Evolutionary conservation across 2,797 vertebrate species (phyloP).

Genomic region (Clarias pachynema): DNA sequence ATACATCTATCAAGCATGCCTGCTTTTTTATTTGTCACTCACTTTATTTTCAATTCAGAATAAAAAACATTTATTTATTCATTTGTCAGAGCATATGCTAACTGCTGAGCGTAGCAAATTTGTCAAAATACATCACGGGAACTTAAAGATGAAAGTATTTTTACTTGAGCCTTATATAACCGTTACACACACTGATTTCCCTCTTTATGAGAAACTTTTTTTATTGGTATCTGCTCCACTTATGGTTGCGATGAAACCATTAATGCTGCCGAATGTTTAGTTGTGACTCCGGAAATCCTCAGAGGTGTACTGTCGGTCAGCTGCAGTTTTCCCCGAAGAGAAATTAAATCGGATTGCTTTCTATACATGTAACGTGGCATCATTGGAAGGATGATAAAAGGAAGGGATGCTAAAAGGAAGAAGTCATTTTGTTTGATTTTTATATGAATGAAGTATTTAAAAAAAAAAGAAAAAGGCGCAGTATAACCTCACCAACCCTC

Average conservation of each 20-base stretch:
- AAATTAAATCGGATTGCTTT: slow-evolving; percentile 15
- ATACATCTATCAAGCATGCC: slow-evolving; percentile 1
- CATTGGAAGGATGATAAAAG: neutral
- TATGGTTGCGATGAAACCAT: slow-evolving; percentile 19
- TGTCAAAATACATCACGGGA: slow-evolving; percentile 22
- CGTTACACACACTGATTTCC: slow-evolving; percentile 37
- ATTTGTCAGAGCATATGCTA: slow-evolving; percentile 31
- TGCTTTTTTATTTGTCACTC: slow-evolving; percentile 27
- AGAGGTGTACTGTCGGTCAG: slow-evolving; percentile 5
- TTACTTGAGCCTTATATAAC: slow-evolving; percentile 44
- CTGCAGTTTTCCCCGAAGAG: neutral
- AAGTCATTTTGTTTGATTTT: neutral
- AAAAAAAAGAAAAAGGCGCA: neutral
- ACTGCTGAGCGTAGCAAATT: slow-evolving; percentile 37
- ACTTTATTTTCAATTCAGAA: slow-evolving; percentile 3
- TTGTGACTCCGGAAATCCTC: slow-evolving; percentile 2
- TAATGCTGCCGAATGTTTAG: slow-evolving; percentile 12
- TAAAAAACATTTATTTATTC: slow-evolving; percentile 33
- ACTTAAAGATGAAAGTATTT: slow-evolving; percentile 41
- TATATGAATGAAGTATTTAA: neutral
- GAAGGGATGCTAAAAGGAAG: neutral
- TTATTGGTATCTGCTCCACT: slow-evolving; percentile 29
- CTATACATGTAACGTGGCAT: neutral
- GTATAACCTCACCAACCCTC: neutral
- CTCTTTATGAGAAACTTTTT: slow-evolving; percentile 13